phyloP scores from a whole-genome alignment of 2,113 vertebrate species.

The Anoplopoma fimbria region DNA sequence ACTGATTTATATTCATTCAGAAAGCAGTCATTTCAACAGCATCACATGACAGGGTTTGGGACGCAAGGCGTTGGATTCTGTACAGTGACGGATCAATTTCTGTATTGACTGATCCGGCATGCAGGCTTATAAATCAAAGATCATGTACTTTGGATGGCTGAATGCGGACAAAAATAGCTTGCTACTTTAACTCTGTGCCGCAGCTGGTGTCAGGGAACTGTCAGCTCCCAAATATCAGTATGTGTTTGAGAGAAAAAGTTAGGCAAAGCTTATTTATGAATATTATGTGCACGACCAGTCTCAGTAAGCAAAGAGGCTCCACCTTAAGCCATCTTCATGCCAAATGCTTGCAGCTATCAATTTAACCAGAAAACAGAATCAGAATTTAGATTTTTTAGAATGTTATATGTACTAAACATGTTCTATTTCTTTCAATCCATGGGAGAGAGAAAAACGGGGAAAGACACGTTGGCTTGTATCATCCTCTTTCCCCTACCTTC shows the following conservation, averaged over 20 bases:
- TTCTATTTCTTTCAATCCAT: slow-evolving; percentile 52
- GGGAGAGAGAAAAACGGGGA: not conserved
- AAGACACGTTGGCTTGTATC: slow-evolving; percentile 61
- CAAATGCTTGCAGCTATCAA: slow-evolving; percentile 37
- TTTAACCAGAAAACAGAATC: slow-evolving; percentile 52
- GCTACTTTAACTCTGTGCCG: too few relatives aligned
- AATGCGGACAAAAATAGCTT: slow-evolving; percentile 39
- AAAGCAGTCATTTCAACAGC: slow-evolving; percentile 68
- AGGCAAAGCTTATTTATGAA: slow-evolving; percentile 18
- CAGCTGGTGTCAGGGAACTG: slow-evolving; percentile 8
- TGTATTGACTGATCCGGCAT: slow-evolving; percentile 31
- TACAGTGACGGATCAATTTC: slow-evolving; percentile 10
- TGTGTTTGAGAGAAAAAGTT: slow-evolving; percentile 23
- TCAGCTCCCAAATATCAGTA: slow-evolving; percentile 17
- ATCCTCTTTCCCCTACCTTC: slow-evolving; percentile 66
- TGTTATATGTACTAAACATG: not conserved
- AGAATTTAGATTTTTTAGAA: slow-evolving; percentile 34
- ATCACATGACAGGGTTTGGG: slow-evolving; percentile 60
- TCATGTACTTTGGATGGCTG: slow-evolving; percentile 58
- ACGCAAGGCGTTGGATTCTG: not conserved
- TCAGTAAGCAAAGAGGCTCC: slow-evolving; percentile 73
- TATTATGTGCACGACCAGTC: slow-evolving; percentile 63
- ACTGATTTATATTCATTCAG: slow-evolving; percentile 73
- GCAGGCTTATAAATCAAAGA: slow-evolving; percentile 42
- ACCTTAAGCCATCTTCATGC: slow-evolving; percentile 70